phyloP scores from a whole-genome alignment of 2,888 invertebrate species.

The Flexamia atlantica region DNA sequence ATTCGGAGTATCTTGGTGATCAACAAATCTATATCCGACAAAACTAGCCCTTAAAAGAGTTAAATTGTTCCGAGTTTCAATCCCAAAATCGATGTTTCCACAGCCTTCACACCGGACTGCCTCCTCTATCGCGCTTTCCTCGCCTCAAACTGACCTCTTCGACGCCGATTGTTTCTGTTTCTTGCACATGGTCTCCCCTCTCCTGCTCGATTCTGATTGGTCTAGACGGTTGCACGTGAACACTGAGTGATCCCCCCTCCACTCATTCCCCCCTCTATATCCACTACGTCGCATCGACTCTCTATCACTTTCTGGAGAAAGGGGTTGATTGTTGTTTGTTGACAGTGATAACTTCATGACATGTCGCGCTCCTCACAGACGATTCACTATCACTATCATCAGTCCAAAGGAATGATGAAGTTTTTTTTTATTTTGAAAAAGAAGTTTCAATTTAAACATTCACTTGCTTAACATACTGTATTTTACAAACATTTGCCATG shows the following conservation, averaged over 20 bases:
- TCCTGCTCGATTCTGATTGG: conserved; percentile 27
- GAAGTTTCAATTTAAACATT: too few species aligned
- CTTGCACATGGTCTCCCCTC: conserved; percentile 33
- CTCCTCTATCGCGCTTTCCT: background rate
- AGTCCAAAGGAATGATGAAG: too few species aligned
- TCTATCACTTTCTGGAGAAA: background rate
- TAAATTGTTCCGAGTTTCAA: too few species aligned
- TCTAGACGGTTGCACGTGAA: conserved; percentile 53
- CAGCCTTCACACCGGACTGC: background rate
- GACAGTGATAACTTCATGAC: background rate
- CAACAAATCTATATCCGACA: too few species aligned
- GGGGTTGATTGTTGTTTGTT: conserved; percentile 8
- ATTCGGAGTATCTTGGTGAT: too few species aligned
- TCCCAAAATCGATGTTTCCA: background rate
- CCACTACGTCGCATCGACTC: background rate
- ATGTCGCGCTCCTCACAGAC: background rate
- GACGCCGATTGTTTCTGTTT: conserved; percentile 4
- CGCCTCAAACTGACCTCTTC: conserved; percentile 18
- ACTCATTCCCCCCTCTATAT: conserved; percentile 20
- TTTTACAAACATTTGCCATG: too few species aligned
- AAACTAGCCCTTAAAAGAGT: too few species aligned
- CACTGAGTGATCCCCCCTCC: conserved; percentile 55
- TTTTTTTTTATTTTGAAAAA: too few species aligned
- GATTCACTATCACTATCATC: too few species aligned
- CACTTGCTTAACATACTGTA: too few species aligned